These are phyloP conservation scores for Motacilla alba DNA, from an alignment of 2,113 vertebrate species.

Conservation along the genomic window DNA sequence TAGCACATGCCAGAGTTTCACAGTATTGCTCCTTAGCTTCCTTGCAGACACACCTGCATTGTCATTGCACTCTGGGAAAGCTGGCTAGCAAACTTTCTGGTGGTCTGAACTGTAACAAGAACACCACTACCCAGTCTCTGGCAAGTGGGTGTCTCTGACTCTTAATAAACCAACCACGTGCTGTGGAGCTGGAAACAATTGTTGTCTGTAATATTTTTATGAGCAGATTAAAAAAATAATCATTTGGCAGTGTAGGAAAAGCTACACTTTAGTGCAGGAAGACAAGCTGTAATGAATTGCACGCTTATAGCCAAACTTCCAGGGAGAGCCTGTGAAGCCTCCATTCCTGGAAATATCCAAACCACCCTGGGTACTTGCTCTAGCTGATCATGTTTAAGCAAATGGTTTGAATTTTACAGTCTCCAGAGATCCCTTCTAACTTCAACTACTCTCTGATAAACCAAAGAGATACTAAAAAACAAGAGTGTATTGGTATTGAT, in stretches of 20 bases:
- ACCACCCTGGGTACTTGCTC: background rate
- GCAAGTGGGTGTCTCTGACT: background rate
- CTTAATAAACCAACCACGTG: background rate
- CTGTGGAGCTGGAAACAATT: background rate
- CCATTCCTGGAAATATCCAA: background rate
- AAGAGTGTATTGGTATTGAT: too few relatives aligned
- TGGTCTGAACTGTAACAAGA: background rate
- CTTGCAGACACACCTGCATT: fast-evolving
- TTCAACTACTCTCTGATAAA: background rate
- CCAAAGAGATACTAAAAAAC: background rate
- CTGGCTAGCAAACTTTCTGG: background rate
- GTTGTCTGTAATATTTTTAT: background rate
- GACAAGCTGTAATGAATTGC: background rate
- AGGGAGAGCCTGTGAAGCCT: background rate
- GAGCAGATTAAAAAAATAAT: background rate
- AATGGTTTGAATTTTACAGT: background rate
- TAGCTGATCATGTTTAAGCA: background rate
- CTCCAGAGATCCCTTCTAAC: background rate
- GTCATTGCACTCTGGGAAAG: background rate
- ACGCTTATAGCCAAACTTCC: background rate
- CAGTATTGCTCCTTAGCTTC: background rate
- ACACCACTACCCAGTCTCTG: background rate
- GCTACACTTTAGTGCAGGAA: background rate
- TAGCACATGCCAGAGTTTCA: background rate
- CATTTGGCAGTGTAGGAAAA: background rate